Conservation (phyloP, 1,140 invertebrate genomes). For the Pissodes strobi region DNA sequence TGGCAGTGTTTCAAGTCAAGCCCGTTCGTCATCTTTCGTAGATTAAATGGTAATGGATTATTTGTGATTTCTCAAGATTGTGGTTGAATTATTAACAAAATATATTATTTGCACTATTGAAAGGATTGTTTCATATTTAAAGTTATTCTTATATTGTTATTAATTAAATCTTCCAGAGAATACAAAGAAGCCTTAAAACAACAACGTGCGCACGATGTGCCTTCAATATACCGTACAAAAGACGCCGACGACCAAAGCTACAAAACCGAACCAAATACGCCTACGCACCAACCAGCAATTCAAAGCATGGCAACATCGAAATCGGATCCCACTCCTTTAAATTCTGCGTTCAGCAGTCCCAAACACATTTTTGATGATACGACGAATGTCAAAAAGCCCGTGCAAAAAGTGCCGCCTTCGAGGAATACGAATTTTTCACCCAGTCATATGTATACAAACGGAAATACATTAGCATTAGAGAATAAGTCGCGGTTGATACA, state of each 20-base stretch:
- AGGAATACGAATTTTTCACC: slow-evolving; percentile 53
- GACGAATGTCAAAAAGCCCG: slow-evolving; percentile 56
- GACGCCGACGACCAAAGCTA: slow-evolving; percentile 55
- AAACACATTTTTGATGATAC: slow-evolving; percentile 54
- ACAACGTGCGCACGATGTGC: slow-evolving; percentile 75
- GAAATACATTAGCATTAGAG: neutral
- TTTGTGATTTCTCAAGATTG: no score
- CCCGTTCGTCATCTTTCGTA: no score
- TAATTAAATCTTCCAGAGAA: slow-evolving; percentile 63
- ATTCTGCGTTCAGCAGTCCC: slow-evolving; percentile 50
- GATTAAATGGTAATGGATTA: no score
- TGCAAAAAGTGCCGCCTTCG: slow-evolving; percentile 66
- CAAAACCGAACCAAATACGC: slow-evolving; percentile 56
- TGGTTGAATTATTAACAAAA: neutral
- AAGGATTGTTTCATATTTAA: no score
- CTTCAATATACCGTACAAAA: slow-evolving; percentile 70
- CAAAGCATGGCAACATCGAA: slow-evolving; percentile 52
- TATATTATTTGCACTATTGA: no score
- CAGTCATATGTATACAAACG: slow-evolving; percentile 28
- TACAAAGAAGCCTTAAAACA: slow-evolving; percentile 86
- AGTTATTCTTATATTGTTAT: neutral
- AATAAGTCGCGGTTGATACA: slow-evolving; percentile 39
- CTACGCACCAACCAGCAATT: slow-evolving; percentile 48
- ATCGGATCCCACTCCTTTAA: slow-evolving; percentile 54
- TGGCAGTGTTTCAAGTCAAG: no score